phyloP scores from a whole-genome alignment of 2,113 vertebrate species.

The Poecilia latipinna region DNA sequence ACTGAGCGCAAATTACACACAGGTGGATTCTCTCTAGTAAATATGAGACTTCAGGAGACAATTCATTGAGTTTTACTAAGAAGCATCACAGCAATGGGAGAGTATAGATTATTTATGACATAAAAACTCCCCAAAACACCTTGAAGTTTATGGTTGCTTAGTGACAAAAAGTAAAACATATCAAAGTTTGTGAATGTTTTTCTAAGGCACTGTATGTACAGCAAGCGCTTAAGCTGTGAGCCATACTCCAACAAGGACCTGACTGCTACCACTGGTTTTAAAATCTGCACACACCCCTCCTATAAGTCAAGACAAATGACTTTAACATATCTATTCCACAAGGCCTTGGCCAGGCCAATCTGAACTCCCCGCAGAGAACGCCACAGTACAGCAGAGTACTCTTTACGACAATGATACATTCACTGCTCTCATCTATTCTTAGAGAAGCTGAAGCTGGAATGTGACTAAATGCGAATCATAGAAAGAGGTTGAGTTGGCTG shows the following conservation, averaged over 20 bases:
- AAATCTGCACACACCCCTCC: constrained; percentile 32
- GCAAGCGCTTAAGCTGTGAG: neutral
- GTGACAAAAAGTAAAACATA: neutral
- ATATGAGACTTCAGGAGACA: neutral
- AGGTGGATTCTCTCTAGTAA: neutral
- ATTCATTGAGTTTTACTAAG: neutral
- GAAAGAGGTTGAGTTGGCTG: constrained; percentile 22
- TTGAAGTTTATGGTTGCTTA: neutral
- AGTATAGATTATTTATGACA: neutral
- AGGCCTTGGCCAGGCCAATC: constrained; percentile 38
- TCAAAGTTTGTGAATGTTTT: neutral
- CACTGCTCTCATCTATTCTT: constrained; percentile 56
- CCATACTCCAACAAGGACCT: constrained; percentile 14
- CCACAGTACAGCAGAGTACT: constrained; percentile 25
- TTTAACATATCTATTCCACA: constrained; percentile 43
- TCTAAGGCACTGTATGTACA: neutral
- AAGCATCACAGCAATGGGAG: neutral
- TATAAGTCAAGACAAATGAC: constrained; percentile 41
- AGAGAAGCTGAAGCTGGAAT: constrained; percentile 42
- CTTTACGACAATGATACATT: constrained; percentile 62
- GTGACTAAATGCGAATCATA: constrained; percentile 35
- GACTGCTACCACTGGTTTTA: constrained; percentile 17
- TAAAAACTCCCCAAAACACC: neutral
- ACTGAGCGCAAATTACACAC: neutral
- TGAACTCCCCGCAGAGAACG: constrained; percentile 31